Percentiles rank a stretch among this genome's conserved stretches.
Conservation (phyloP, 2,888 invertebrate genomes). For the Rhorus exstirpatorius region DNA sequence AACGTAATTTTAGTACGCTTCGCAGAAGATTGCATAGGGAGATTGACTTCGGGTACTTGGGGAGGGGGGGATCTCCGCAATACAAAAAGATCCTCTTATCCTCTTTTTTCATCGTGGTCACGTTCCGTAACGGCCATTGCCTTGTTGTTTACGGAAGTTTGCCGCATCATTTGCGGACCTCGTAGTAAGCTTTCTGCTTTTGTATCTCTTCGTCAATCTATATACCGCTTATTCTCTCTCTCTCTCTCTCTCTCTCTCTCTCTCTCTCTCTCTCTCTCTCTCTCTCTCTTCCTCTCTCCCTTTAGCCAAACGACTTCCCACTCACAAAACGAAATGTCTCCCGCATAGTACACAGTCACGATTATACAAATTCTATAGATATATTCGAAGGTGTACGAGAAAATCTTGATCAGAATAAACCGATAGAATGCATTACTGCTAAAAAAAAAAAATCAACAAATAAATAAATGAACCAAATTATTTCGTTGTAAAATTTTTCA, state of each 20-base stretch:
- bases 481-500: neutral
- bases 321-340: slow-evolving; percentile 35
- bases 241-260: slow-evolving; percentile 7
- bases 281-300: too few relatives aligned
- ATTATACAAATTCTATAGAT: neutral
- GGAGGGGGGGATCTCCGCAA: slow-evolving; percentile 39
- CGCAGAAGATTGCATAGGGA: neutral
- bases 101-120: slow-evolving; percentile 59
- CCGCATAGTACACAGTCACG: slow-evolving; percentile 15
- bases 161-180: slow-evolving; percentile 58
- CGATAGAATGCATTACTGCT: neutral
- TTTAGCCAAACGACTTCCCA: slow-evolving; percentile 22
- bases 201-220: slow-evolving; percentile 35
- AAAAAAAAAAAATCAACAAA: neutral
- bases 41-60: slow-evolving; percentile 40
- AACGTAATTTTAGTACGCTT: too few relatives aligned
- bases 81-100: slow-evolving; percentile 60
- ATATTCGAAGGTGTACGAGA: slow-evolving; percentile 11
- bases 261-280: slow-evolving; percentile 14
- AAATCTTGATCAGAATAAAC: neutral
- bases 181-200: slow-evolving; percentile 38
- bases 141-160: slow-evolving; percentile 75
- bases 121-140: slow-evolving; percentile 68
- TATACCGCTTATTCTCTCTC: neutral
- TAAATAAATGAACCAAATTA: neutral